A percentile compares a stretch with the other conserved stretches of the same genome.
These are phyloP conservation scores for Mirounga angustirostris DNA, from an alignment of 2,113 vertebrate genomes.

Conservation along the genomic window DNA sequence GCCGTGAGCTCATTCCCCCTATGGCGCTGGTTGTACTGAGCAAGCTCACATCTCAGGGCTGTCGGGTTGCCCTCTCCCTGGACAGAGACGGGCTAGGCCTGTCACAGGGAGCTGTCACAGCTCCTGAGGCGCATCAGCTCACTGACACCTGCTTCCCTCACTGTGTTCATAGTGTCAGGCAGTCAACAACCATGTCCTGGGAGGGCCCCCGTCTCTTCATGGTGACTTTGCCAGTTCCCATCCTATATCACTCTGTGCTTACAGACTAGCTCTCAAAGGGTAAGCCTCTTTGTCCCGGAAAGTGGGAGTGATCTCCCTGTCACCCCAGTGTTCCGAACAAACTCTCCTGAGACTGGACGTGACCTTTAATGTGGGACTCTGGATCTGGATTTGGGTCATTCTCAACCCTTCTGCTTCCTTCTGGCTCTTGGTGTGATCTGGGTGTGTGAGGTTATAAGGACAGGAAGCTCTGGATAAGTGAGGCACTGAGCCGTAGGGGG, in stretches of 20 bases:
- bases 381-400: neutral
- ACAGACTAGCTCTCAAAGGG: neutral
- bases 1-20: neutral
- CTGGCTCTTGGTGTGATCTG: neutral
- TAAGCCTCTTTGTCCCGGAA: neutral
- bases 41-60: fast-evolving
- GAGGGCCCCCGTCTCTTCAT: neutral
- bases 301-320: neutral
- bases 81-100: neutral
- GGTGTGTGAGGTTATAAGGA: neutral
- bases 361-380: neutral
- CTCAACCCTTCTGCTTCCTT: neutral
- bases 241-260: neutral
- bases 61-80: neutral
- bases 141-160: neutral
- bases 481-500: neutral
- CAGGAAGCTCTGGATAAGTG: neutral
- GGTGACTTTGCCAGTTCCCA: neutral
- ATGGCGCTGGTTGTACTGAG: fast-evolving
- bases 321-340: neutral
- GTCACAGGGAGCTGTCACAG: neutral
- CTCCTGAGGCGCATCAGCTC: fast-evolving
- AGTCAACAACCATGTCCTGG: neutral
- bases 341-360: neutral
- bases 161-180: neutral